Conservation (phyloP, 1,140 invertebrate species). For the Potamilus streckersoni region DNA sequence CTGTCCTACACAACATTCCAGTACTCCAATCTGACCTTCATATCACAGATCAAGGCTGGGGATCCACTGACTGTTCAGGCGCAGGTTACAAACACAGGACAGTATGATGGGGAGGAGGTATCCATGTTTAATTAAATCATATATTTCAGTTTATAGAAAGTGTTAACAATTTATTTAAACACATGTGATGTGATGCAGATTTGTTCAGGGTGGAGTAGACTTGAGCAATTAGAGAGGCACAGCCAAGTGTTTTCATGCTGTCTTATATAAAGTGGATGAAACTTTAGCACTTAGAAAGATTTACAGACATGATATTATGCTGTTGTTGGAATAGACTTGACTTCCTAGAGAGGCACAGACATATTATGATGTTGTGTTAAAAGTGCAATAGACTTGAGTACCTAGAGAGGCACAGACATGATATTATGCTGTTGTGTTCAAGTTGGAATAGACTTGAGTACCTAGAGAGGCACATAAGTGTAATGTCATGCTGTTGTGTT, state of each 20-base stretch:
- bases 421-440: background rate
- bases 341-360: no score
- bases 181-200: background rate
- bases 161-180: background rate
- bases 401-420: background rate
- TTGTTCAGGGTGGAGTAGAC: background rate
- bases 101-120: conserved; percentile 52
- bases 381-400: background rate
- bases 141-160: no score
- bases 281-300: no score
- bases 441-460: no score
- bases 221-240: background rate
- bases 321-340: no score
- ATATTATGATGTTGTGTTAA: background rate
- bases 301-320: no score
- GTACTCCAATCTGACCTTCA: conserved; percentile 35
- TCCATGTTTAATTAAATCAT: background rate
- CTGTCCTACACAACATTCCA: conserved; percentile 52
- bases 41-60: conserved; percentile 28
- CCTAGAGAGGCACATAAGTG: no score
- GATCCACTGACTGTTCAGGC: conserved; percentile 33
- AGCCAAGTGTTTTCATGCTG: no score
- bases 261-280: no score
- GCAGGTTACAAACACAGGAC: conserved; percentile 44
- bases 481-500: background rate